Evolutionary conservation across 2,113 vertebrate genomes (phyloP).

Genomic region (Diglossa brunneiventris): DNA sequence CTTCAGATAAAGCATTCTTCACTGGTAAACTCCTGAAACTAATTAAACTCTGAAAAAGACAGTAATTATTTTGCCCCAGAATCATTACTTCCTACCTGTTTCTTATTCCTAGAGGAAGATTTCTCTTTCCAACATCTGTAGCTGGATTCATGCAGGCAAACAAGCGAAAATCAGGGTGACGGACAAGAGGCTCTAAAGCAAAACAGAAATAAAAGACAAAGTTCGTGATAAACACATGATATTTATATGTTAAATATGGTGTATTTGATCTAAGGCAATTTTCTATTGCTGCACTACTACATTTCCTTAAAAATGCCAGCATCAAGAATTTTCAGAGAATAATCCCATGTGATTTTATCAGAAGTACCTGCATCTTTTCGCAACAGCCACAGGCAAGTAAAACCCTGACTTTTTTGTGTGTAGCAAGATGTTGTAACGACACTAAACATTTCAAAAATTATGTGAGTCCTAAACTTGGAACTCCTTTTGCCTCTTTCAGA

Average conservation of each 20-base stretch:
- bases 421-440: neutral
- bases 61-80: neutral
- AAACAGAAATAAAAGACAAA: neutral
- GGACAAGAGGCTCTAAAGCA: slow-evolving; percentile 84
- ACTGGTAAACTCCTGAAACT: neutral
- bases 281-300: neutral
- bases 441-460: neutral
- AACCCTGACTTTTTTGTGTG: neutral
- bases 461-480: neutral
- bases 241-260: neutral
- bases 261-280: neutral
- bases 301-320: neutral
- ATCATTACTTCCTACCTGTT: slow-evolving; percentile 81
- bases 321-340: neutral
- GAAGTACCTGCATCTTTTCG: neutral
- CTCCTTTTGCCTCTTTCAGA: neutral
- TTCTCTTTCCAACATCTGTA: slow-evolving; percentile 95
- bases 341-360: neutral
- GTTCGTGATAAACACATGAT: neutral
- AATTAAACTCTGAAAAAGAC: neutral
- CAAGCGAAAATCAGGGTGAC: slow-evolving; percentile 90
- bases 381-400: neutral
- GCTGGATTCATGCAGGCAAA: slow-evolving; percentile 99
- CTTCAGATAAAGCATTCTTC: neutral
- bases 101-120: slow-evolving; percentile 93